Percentiles rank a stretch among this genome's conserved stretches.
phyloP scores from a whole-genome alignment of 1,140 invertebrate genomes.

The Thaumatotibia leucotreta region DNA sequence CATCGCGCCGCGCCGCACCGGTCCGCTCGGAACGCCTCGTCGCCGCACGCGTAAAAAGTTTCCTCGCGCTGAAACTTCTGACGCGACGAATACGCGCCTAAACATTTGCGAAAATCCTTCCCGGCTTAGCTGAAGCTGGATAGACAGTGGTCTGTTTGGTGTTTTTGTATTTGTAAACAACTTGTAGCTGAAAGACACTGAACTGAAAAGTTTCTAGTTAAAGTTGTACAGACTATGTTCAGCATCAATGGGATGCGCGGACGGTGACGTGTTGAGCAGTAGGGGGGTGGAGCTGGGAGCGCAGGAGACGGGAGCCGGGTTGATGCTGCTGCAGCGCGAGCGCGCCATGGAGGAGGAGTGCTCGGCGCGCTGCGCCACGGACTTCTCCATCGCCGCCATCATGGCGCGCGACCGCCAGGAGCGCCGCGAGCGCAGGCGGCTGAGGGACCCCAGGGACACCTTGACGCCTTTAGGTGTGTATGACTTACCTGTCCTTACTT shows the following conservation, averaged over 20 bases:
- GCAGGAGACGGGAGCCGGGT: slow-evolving; percentile 46
- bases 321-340: slow-evolving; percentile 73
- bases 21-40: slow-evolving; percentile 37
- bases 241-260: slow-evolving; percentile 68
- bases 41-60: slow-evolving; percentile 68
- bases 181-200: neutral
- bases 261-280: slow-evolving; percentile 55
- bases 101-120: slow-evolving; percentile 16
- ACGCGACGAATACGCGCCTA: slow-evolving; percentile 36
- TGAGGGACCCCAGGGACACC: slow-evolving; percentile 68
- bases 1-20: slow-evolving; percentile 57
- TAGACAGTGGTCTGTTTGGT: neutral
- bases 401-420: slow-evolving; percentile 83
- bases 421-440: slow-evolving; percentile 59
- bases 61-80: slow-evolving; percentile 56
- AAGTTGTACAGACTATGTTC: slow-evolving; percentile 44
- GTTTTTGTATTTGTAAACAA: slow-evolving; percentile 4
- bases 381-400: slow-evolving; percentile 93
- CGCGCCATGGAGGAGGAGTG: slow-evolving; percentile 77
- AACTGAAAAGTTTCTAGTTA: neutral
- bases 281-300: slow-evolving; percentile 33
- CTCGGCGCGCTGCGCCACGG: slow-evolving; percentile 83
- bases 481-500: neutral
- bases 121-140: neutral
- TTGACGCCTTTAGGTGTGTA: slow-evolving; percentile 63